Conservation (phyloP, 1,140 invertebrate genomes). For the Tetraneura akinire region DNA sequence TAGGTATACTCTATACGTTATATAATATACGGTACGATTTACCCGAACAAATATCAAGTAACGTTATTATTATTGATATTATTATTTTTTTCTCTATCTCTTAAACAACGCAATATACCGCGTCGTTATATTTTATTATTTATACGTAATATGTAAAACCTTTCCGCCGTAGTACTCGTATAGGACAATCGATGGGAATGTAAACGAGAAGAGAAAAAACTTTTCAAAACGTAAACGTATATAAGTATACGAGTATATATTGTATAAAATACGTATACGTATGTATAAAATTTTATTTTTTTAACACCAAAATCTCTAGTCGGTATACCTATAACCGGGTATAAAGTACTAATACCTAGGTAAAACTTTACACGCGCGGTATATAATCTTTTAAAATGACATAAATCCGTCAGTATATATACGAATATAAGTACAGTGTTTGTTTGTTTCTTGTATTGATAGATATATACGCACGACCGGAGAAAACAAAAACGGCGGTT, state of each 20-base stretch:
- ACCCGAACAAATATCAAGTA: background rate
- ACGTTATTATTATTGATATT: background rate
- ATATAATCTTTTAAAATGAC: too few relatives aligned
- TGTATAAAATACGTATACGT: too few relatives aligned
- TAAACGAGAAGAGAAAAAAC: background rate
- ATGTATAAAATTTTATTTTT: background rate
- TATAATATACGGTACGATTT: background rate
- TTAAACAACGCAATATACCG: background rate
- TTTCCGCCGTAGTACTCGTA: background rate
- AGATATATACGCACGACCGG: too few relatives aligned
- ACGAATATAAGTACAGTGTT: too few relatives aligned
- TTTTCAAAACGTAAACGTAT: background rate
- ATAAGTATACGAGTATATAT: too few relatives aligned
- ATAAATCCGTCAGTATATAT: too few relatives aligned
- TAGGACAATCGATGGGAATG: background rate
- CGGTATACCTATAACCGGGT: too few relatives aligned
- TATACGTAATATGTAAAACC: slow-evolving; percentile 29
- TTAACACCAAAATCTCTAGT: background rate
- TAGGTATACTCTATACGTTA: too few relatives aligned
- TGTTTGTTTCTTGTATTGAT: too few relatives aligned
- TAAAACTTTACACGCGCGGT: background rate
- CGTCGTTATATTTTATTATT: background rate
- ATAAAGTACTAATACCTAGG: background rate
- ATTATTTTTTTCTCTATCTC: background rate
- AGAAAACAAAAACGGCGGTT: too few relatives aligned